Evolutionary conservation across 2,113 vertebrate genomes (phyloP).

Genomic region (Pogonocichla stellata): DNA sequence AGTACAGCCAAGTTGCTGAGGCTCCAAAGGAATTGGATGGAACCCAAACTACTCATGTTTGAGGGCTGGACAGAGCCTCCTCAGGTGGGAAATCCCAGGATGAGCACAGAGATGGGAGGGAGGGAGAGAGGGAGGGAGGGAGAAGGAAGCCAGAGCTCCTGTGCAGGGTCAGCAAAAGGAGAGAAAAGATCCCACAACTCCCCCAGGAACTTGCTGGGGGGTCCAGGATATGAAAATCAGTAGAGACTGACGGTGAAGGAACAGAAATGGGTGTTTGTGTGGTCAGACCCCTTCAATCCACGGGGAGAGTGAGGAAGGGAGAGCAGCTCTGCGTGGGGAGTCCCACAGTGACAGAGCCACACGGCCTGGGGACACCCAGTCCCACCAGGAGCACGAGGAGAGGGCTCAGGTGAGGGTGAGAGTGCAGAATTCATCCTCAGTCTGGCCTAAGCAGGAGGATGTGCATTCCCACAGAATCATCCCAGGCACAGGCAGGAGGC

Average conservation of each 20-base stretch:
- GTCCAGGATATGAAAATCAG: neutral
- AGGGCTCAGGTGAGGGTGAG: neutral
- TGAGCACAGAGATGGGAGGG: neutral
- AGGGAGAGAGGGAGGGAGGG: too few species aligned
- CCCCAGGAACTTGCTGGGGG: neutral
- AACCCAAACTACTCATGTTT: neutral
- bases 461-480: neutral
- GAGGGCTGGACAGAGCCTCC: neutral
- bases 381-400: neutral
- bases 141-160: neutral
- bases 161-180: neutral
- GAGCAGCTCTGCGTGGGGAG: neutral
- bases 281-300: neutral
- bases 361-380: neutral
- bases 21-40: neutral
- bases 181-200: neutral
- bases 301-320: fast-evolving
- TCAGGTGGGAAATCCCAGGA: neutral
- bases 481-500: neutral
- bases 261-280: neutral
- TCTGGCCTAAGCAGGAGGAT: neutral
- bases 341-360: neutral
- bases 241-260: neutral
- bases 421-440: neutral
- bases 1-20: neutral